phyloP scores from a whole-genome alignment of 2,888 invertebrate species.

The Minunthozetes semirufus region DNA sequence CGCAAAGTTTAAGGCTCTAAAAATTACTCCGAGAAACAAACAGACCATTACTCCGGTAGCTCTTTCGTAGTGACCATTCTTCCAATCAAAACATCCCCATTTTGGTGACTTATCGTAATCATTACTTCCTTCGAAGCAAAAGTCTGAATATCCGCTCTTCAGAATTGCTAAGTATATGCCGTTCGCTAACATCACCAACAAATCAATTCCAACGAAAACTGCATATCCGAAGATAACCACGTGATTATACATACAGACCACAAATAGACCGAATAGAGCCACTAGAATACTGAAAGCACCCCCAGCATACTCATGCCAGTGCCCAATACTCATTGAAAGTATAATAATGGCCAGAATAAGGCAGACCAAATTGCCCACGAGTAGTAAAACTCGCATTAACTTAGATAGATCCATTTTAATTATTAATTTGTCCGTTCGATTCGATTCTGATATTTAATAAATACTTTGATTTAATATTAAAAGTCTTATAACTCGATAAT shows the following conservation, averaged over 20 bases:
- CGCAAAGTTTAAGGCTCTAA: conserved; percentile 29
- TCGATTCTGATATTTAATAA: not conserved
- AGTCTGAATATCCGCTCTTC: conserved; percentile 18
- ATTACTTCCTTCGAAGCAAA: conserved; percentile 16
- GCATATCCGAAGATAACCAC: conserved; percentile 24
- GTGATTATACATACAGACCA: conserved; percentile 27
- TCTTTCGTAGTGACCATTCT: conserved; percentile 20
- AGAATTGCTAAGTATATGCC: conserved; percentile 17
- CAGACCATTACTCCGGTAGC: conserved; percentile 30
- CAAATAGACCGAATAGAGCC: conserved; percentile 22
- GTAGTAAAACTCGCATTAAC: not conserved
- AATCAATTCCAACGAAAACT: conserved; percentile 24
- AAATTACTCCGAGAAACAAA: conserved; percentile 4
- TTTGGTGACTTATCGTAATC: conserved; percentile 5
- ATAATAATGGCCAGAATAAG: conserved; percentile 34
- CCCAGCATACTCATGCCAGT: conserved; percentile 33
- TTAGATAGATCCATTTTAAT: conserved; percentile 11
- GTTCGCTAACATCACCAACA: conserved; percentile 30
- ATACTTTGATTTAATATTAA: not conserved
- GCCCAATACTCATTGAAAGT: conserved; percentile 18
- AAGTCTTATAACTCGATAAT: not conserved
- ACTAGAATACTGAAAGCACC: conserved; percentile 30
- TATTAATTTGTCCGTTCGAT: not conserved
- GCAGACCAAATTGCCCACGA: conserved; percentile 17
- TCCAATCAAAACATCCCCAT: conserved; percentile 36